phyloP scores from a whole-genome alignment of 2,888 invertebrate species.

The Caenorhabditis afra region DNA sequence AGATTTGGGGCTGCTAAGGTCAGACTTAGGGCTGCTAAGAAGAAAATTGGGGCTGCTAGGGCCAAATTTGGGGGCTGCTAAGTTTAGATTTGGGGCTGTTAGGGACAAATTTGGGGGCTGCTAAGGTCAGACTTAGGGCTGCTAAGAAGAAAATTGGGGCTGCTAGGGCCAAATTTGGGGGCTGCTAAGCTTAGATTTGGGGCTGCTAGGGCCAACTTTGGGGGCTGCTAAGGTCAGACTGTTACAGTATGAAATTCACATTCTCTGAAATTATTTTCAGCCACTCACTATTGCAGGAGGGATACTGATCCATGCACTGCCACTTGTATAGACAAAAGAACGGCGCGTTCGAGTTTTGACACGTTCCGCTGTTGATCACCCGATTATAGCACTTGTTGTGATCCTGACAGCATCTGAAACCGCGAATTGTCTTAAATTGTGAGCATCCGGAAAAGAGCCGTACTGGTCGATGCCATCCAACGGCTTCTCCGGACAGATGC shows the following conservation, averaged over 20 bases:
- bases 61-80: too few relatives aligned
- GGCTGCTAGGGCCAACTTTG: too few relatives aligned
- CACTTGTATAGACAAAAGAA: conserved; percentile 56
- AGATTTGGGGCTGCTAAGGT: too few relatives aligned
- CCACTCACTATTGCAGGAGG: conserved; percentile 34
- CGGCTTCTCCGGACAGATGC: conserved; percentile 27
- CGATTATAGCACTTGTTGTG: conserved; percentile 41
- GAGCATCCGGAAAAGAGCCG: neutral
- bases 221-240: too few relatives aligned
- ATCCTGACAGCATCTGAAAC: conserved; percentile 48
- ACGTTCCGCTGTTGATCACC: conserved; percentile 11
- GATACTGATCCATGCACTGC: conserved; percentile 30
- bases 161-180: too few relatives aligned
- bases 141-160: too few relatives aligned
- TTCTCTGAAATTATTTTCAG: too few relatives aligned
- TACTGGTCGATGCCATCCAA: conserved; percentile 56
- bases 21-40: too few relatives aligned
- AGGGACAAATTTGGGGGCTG: neutral
- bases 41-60: neutral
- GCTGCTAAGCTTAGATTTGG: too few relatives aligned
- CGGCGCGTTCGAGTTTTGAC: conserved; percentile 50
- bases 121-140: too few relatives aligned
- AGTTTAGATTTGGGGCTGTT: too few relatives aligned
- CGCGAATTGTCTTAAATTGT: neutral
- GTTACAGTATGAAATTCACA: too few relatives aligned